Evolutionary conservation across 2,797 vertebrate species (phyloP).

Genomic region (Scolopax bukidnonensis): DNA sequence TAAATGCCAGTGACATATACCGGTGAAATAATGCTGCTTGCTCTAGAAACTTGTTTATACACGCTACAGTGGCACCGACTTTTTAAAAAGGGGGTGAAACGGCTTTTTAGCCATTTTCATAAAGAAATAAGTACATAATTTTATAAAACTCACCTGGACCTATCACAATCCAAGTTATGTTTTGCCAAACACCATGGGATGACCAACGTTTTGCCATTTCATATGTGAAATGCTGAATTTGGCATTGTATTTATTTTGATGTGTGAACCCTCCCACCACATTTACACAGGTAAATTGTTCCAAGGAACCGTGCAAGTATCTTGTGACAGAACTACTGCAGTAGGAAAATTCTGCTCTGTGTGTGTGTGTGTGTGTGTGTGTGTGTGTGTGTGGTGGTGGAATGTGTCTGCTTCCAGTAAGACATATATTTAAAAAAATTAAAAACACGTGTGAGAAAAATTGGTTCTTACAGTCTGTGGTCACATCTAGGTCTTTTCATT

Average conservation of each 20-base stretch:
- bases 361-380: neutral
- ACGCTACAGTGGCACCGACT: fast-evolving
- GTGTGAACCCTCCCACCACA: neutral
- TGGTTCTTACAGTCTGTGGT: neutral
- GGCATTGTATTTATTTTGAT: neutral
- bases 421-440: neutral
- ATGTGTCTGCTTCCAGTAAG: conserved; percentile 12
- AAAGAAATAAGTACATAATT: neutral
- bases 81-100: neutral
- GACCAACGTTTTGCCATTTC: neutral
- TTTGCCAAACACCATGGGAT: neutral
- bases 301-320: neutral
- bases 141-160: neutral
- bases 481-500: conserved; percentile 8
- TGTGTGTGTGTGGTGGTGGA: neutral
- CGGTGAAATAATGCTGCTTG: fast-evolving
- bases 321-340: neutral
- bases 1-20: neutral
- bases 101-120: neutral
- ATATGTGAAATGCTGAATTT: neutral
- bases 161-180: neutral
- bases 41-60: neutral
- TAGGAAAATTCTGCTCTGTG: neutral
- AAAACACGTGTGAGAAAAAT: neutral
- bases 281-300: neutral